Evolutionary conservation across 2,113 vertebrate genomes (phyloP), one percentile per base, ranked within the genome.

Genomic region (Pomatorhinus ruficollis): DNA sequence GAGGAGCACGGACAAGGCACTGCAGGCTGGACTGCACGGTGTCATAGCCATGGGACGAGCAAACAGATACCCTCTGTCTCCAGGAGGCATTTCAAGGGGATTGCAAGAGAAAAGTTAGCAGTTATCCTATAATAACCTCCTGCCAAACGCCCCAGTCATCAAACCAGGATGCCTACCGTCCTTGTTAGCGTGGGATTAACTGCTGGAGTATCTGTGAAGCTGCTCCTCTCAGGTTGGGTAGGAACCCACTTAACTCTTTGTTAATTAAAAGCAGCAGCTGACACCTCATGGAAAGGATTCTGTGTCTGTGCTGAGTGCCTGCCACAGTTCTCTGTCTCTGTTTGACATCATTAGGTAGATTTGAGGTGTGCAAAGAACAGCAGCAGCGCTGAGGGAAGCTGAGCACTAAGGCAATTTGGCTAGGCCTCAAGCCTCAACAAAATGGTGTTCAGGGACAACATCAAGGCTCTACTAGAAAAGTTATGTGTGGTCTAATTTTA

Each of bases 191-290:
- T 12, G 28, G n/a, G 60, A 89, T 80, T 93, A 93, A 80, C 50
- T 87, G 61, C 54, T 53, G 70, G 30, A 47, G 12, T 28, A 39
- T 59, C 70, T 53, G 53, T 60, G 80, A 75, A 81, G 23, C 47
- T 91, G 63, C 60, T 95, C 42, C 42, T 85, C 60, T 40, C 15
- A 15, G 39, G 20, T 6, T 0, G 1, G 14, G 39, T 37, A 65
- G 69, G 59, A 96, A 89, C 54, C 40, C 37, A 22, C 44, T 75
- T 75, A 84, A 57, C 17, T 39, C 21, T 9, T 75, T 69, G 89
- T 85, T 94, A 91, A 87, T 94, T 92, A 86, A 82, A 88, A 96
- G 77, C 61, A 94, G 75, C 42, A 69, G 75, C 57, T 69, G 68
- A 71, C 69, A 65, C 23, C 49, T 72, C 54, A 56, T 28, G 44